phyloP scores from a whole-genome alignment of 1,140 invertebrate genomes.

The Leptinotarsa defecta region DNA sequence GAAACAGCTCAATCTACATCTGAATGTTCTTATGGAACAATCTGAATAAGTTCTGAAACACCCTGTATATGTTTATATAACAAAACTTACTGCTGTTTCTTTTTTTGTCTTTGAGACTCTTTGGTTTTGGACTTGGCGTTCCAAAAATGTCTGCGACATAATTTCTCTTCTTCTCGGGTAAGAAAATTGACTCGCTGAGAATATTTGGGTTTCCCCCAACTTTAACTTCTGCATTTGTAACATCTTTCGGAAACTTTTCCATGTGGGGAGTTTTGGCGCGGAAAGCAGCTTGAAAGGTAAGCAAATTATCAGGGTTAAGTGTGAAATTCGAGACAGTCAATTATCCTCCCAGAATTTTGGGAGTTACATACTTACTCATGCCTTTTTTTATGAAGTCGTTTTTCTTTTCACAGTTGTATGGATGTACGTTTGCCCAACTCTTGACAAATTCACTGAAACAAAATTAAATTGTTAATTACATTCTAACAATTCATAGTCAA shows the following conservation, averaged over 20 bases:
- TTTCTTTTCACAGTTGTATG: slow-evolving; percentile 76
- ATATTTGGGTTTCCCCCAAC: slow-evolving; percentile 71
- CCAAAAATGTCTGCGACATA: slow-evolving; percentile 64
- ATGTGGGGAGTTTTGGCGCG: slow-evolving; percentile 67
- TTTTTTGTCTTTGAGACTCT: slow-evolving; percentile 42
- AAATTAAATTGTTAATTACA: slow-evolving; percentile 38
- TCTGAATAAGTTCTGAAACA: too few relatives aligned
- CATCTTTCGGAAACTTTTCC: slow-evolving; percentile 76
- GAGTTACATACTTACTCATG: slow-evolving; percentile 65
- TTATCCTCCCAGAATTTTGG: too few relatives aligned
- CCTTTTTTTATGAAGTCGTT: slow-evolving; percentile 81
- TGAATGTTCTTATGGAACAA: too few relatives aligned
- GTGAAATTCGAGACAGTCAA: background rate
- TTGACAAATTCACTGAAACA: slow-evolving; percentile 77
- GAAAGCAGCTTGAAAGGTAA: slow-evolving; percentile 59
- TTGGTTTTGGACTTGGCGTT: slow-evolving; percentile 54
- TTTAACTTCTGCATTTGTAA: slow-evolving; percentile 69
- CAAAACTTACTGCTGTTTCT: slow-evolving; percentile 15
- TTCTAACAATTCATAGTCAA: too few relatives aligned
- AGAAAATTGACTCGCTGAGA: slow-evolving; percentile 64
- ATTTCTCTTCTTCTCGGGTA: slow-evolving; percentile 58
- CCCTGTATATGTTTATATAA: background rate
- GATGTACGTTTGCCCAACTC: slow-evolving; percentile 71
- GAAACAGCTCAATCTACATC: too few relatives aligned
- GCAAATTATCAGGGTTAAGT: too few relatives aligned